These are phyloP conservation scores for Lontra canadensis DNA, from an alignment of 2,113 vertebrate species.

Conservation along the genomic window DNA sequence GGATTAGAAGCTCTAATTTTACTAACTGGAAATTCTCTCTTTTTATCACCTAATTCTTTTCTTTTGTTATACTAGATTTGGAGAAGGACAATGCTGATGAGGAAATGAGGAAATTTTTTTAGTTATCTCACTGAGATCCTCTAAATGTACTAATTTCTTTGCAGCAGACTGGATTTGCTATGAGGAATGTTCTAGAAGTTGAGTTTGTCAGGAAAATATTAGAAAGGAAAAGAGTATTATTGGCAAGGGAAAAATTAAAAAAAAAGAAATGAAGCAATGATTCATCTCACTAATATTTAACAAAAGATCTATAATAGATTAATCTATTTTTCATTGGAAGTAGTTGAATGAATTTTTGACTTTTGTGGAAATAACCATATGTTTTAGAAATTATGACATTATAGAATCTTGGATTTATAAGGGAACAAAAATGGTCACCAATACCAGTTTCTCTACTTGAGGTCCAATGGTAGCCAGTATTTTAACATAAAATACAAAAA, in stretches of 20 bases:
- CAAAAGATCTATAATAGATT: background rate
- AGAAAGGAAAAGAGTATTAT: background rate
- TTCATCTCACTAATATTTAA: background rate
- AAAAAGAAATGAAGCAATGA: background rate
- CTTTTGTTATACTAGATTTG: background rate
- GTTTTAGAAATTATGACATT: background rate
- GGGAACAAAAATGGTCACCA: background rate
- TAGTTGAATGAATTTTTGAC: background rate
- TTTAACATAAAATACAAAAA: conserved; percentile 1
- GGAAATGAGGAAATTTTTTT: background rate
- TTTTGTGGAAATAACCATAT: background rate
- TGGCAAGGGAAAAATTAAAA: background rate
- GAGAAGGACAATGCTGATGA: background rate
- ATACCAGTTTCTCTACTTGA: background rate
- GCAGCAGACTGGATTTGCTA: background rate
- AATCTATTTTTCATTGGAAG: background rate
- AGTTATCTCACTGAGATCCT: background rate
- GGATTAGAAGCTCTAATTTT: background rate
- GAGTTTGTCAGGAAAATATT: background rate
- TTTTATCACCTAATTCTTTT: background rate
- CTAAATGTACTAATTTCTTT: background rate
- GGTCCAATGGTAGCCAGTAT: background rate
- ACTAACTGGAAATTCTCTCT: background rate
- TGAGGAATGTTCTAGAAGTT: background rate
- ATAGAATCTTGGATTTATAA: background rate